Evolutionary conservation across 1,140 invertebrate species (phyloP).

Genomic region (Bemisia tabaci): DNA sequence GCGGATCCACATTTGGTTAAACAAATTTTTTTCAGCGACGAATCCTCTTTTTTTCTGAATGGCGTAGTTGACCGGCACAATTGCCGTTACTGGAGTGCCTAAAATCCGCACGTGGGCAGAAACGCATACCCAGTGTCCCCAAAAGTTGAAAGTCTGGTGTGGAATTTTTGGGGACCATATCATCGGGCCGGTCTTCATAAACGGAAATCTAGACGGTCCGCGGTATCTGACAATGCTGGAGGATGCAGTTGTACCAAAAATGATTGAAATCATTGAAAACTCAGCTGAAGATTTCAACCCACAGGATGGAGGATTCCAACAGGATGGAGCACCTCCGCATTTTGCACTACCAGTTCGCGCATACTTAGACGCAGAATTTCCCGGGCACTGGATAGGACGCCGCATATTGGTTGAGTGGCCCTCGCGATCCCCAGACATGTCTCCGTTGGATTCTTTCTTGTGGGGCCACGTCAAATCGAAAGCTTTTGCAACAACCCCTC

Average conservation of each 20-base stretch:
- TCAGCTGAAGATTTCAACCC: neutral
- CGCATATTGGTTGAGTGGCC: slow-evolving; percentile 30
- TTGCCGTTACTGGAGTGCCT: too few species aligned
- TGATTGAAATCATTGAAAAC: neutral
- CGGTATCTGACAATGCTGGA: slow-evolving; percentile 21
- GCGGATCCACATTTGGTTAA: too few species aligned
- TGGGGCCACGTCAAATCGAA: slow-evolving; percentile 31
- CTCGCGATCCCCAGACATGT: slow-evolving; percentile 31
- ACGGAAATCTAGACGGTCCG: slow-evolving; percentile 20
- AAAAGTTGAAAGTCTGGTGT: slow-evolving; percentile 28
- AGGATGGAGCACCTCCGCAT: slow-evolving; percentile 31
- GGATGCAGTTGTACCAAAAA: slow-evolving; percentile 15
- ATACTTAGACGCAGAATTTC: slow-evolving; percentile 27
- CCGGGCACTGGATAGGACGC: slow-evolving; percentile 30
- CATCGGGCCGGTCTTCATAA: slow-evolving; percentile 26
- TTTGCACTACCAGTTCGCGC: slow-evolving; percentile 22
- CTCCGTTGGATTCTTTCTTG: slow-evolving; percentile 31
- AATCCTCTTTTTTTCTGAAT: too few species aligned
- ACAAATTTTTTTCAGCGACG: too few species aligned
- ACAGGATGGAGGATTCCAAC: slow-evolving; percentile 23
- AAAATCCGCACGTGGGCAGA: too few species aligned
- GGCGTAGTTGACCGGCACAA: too few species aligned
- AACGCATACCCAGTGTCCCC: slow-evolving; percentile 25
- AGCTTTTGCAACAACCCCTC: slow-evolving; percentile 26
- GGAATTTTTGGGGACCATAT: too few species aligned